Conservation (phyloP, 1,140 invertebrate species). For the Bombus fervidus region DNA sequence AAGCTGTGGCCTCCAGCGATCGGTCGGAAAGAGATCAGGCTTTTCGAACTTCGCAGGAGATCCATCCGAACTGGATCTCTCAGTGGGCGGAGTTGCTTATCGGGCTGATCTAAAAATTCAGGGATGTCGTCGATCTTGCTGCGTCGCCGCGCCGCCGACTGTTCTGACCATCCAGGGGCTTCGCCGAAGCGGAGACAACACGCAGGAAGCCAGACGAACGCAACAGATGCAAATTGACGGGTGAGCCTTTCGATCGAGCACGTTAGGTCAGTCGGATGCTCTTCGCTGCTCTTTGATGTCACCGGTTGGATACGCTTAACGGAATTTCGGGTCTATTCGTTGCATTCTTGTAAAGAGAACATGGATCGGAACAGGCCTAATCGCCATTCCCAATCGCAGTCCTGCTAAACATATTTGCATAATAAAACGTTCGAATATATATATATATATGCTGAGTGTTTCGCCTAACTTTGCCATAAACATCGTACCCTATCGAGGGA, state of each 20-base stretch:
- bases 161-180: background rate
- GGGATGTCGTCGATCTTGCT: constrained; percentile 29
- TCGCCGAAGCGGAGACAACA: background rate
- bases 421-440: no score
- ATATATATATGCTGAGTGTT: no score
- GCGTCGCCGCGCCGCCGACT: background rate
- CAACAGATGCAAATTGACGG: constrained; percentile 57
- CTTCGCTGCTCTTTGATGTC: constrained; percentile 49
- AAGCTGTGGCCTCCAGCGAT: constrained; percentile 20
- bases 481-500: no score
- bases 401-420: no score
- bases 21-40: background rate
- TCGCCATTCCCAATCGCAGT: no score
- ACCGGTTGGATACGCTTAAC: constrained; percentile 4
- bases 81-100: constrained; percentile 39
- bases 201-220: background rate
- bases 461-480: no score
- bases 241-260: constrained; percentile 28
- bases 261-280: constrained; percentile 43
- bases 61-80: constrained; percentile 51
- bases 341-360: background rate
- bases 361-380: background rate
- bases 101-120: constrained; percentile 24
- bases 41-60: constrained; percentile 46
- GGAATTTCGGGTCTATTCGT: background rate